A percentile compares a stretch with the other conserved stretches of the same genome.
phyloP scores from a whole-genome alignment of 2,113 vertebrate genomes.

The Thunnus maccoyii region DNA sequence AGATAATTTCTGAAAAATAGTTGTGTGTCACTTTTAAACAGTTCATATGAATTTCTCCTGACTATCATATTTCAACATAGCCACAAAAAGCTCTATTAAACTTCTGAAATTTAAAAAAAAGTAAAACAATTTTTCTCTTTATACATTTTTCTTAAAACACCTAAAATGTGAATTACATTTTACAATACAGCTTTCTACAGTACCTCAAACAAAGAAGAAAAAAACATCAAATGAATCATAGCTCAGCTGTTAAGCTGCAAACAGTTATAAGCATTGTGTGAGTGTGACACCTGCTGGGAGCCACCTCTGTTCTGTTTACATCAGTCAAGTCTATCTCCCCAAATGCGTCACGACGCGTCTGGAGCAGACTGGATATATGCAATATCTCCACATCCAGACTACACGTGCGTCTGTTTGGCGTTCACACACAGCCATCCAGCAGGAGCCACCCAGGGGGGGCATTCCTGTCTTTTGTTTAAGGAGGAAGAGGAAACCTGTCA shows the following conservation, averaged over 20 bases:
- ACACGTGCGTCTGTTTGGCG: slow-evolving; percentile 74
- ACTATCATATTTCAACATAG: neutral
- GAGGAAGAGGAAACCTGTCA: slow-evolving; percentile 97
- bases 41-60: neutral
- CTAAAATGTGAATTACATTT: neutral
- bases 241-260: slow-evolving; percentile 17
- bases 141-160: no score
- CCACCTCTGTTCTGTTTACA: slow-evolving; percentile 71
- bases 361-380: slow-evolving; percentile 58
- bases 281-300: slow-evolving; percentile 80
- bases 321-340: slow-evolving; percentile 56
- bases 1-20: slow-evolving; percentile 4
- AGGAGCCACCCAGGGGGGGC: slow-evolving; percentile 65
- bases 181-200: neutral
- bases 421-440: slow-evolving; percentile 67
- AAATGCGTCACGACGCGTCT: slow-evolving; percentile 74
- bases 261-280: slow-evolving; percentile 60
- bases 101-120: neutral
- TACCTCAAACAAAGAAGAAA: slow-evolving; percentile 13
- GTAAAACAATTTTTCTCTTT: neutral
- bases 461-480: slow-evolving; percentile 93
- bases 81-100: neutral
- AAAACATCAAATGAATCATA: slow-evolving; percentile 35
- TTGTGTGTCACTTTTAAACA: neutral
- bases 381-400: slow-evolving; percentile 68